Conservation (phyloP, 2,797 vertebrate genomes). For the Esox lucius region DNA sequence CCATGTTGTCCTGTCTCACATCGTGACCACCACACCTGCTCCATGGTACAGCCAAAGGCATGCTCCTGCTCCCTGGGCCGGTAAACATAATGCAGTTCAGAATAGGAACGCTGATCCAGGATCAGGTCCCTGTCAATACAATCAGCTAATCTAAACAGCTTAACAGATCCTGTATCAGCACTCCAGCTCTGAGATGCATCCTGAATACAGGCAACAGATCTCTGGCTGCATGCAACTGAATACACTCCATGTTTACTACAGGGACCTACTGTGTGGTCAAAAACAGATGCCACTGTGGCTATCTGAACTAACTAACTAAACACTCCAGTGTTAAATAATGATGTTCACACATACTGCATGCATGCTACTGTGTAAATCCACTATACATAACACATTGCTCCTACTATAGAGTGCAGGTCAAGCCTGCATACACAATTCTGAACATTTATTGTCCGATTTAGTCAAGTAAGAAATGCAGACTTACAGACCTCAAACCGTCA, state of each 20-base stretch:
- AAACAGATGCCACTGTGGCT: slow-evolving; percentile 32
- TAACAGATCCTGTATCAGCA: neutral
- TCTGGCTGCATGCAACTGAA: slow-evolving; percentile 64
- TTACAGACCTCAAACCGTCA: neutral
- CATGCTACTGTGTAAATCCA: slow-evolving; percentile 4
- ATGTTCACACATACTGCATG: slow-evolving; percentile 21
- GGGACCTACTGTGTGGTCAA: slow-evolving; percentile 54
- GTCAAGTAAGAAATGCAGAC: neutral
- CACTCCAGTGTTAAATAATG: slow-evolving; percentile 14
- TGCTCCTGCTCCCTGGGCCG: slow-evolving; percentile 78
- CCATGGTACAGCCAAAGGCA: slow-evolving; percentile 91
- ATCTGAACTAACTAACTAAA: slow-evolving; percentile 37
- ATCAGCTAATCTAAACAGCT: neutral
- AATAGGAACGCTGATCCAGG: neutral
- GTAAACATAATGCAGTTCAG: slow-evolving; percentile 1
- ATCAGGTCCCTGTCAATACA: neutral
- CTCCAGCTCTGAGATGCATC: neutral
- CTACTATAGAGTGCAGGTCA: neutral
- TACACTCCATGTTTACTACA: slow-evolving; percentile 49
- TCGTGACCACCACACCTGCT: slow-evolving; percentile 84
- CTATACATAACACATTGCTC: neutral
- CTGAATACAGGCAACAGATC: slow-evolving; percentile 15
- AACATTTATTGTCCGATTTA: neutral
- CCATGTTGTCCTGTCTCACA: slow-evolving; percentile 75
- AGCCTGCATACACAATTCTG: neutral